Percentiles rank a stretch among this genome's conserved stretches.
These are phyloP conservation scores for Python bivittatus DNA, from an alignment of 2,113 vertebrate species.

Conservation along the genomic window DNA sequence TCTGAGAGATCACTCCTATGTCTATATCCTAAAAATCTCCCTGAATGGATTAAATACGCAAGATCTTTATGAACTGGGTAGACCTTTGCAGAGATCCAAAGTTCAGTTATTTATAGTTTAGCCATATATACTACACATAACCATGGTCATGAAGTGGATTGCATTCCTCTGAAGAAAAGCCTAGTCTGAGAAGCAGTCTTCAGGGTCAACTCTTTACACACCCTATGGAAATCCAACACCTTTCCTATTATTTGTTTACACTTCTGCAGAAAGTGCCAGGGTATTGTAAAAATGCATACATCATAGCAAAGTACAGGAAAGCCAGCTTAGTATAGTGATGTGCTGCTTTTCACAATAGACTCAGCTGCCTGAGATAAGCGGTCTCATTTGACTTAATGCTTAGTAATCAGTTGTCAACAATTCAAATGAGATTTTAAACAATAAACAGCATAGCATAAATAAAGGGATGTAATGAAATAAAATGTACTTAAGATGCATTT, in stretches of 20 bases:
- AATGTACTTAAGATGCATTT: not conserved
- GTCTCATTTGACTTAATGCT: not conserved
- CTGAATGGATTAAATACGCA: not conserved
- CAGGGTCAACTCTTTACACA: not conserved
- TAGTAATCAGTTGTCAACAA: not conserved
- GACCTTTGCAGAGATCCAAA: not conserved
- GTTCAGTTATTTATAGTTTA: not conserved
- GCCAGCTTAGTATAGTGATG: not conserved
- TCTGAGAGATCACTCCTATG: not conserved
- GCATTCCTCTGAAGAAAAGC: not conserved
- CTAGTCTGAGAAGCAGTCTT: not conserved
- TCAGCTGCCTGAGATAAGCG: not conserved
- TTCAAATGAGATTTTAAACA: not conserved
- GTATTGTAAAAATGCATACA: not conserved
- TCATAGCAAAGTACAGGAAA: not conserved
- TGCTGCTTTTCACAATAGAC: not conserved
- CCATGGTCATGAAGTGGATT: not conserved
- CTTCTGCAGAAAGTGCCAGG: not conserved
- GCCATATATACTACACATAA: not conserved
- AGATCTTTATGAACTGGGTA: not conserved
- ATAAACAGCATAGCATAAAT: not conserved
- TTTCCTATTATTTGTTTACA: not conserved
- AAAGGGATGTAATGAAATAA: not conserved
- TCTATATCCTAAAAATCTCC: not conserved
- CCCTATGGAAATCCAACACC: not conserved